Evolutionary conservation across 2,113 vertebrate genomes (phyloP).

Genomic region (Cyphomyrus plagiostoma): DNA sequence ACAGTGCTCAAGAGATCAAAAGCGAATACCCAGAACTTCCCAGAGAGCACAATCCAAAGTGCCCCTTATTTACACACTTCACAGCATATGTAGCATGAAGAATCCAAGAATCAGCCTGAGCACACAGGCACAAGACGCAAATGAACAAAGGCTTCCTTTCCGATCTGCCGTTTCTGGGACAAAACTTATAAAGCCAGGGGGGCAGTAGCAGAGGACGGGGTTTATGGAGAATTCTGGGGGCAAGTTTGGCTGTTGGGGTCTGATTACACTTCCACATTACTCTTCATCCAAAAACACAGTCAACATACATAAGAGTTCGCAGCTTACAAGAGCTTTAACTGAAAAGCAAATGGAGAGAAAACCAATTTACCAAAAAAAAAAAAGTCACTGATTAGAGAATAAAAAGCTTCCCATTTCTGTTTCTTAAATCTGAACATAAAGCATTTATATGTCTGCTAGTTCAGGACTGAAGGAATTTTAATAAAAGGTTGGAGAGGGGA

Average conservation of each 20-base stretch:
- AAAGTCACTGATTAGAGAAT: constrained; percentile 46
- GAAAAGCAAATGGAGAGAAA: constrained; percentile 37
- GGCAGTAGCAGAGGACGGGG: not conserved
- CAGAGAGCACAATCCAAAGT: not conserved
- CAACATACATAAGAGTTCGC: constrained; percentile 22
- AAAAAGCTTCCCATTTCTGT: constrained; percentile 27
- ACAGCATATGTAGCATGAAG: not conserved
- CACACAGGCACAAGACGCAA: not conserved
- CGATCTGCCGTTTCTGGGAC: not conserved
- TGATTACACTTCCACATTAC: constrained; percentile 22
- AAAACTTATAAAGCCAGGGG: not conserved
- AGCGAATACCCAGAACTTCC: not conserved
- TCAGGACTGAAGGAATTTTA: constrained; percentile 41
- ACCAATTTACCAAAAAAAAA: constrained; percentile 15
- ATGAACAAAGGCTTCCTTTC: not conserved
- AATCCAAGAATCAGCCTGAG: not conserved
- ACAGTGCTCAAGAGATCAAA: constrained; percentile 7
- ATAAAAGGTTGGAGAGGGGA: constrained; percentile 27
- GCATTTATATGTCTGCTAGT: constrained; percentile 44
- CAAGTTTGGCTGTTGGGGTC: not conserved
- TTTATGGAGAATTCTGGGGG: not conserved
- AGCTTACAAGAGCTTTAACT: constrained; percentile 41
- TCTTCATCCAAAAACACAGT: constrained; percentile 50
- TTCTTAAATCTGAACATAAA: constrained; percentile 53
- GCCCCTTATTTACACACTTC: not conserved